These are phyloP conservation scores for Enhydra lutris DNA, from an alignment of 2,113 vertebrate species.

Conservation along the genomic window DNA sequence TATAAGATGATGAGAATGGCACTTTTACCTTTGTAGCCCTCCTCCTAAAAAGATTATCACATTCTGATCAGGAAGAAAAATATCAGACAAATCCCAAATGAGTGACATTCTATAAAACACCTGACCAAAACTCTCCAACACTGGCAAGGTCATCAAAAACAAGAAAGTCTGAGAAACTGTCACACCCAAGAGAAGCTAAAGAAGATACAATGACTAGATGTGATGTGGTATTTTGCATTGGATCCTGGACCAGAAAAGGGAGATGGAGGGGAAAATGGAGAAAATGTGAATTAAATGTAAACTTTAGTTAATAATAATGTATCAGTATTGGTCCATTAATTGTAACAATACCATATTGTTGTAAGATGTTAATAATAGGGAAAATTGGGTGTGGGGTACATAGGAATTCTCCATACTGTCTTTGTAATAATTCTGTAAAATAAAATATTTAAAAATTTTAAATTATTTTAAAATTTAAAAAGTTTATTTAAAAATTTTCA, in stretches of 20 bases:
- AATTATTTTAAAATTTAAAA: not conserved
- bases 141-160: not conserved
- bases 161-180: not conserved
- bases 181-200: not conserved
- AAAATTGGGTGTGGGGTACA: accelerated
- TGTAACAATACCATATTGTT: not conserved
- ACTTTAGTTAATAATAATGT: not conserved
- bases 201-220: not conserved
- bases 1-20: not conserved
- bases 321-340: not conserved
- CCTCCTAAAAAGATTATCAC: not conserved
- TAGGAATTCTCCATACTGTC: not conserved
- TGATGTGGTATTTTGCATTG: not conserved
- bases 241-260: not conserved
- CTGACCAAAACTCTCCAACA: no score
- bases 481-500: not conserved
- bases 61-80: not conserved
- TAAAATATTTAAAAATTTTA: not conserved
- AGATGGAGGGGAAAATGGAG: not conserved
- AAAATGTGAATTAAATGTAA: not conserved
- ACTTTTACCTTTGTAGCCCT: not conserved
- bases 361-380: not conserved
- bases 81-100: not conserved
- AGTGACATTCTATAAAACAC: not conserved
- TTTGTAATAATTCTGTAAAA: not conserved